Percentiles rank a stretch among this genome's conserved stretches.
Conservation (phyloP, 2,888 invertebrate species). For the Anoncus sp. region DNA sequence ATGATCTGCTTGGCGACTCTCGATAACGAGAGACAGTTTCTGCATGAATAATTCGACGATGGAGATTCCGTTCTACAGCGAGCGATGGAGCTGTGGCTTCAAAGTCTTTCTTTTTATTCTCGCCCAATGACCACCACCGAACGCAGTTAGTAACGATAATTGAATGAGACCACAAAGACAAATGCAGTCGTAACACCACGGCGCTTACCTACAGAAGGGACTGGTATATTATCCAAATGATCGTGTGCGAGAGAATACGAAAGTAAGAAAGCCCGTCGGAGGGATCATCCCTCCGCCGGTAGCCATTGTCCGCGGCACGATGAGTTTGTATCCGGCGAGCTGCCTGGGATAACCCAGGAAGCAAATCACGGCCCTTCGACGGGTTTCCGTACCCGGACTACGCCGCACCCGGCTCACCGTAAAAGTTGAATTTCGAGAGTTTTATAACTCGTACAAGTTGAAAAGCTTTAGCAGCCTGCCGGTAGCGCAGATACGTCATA, state of each 20-base stretch:
- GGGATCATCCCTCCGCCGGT: constrained; percentile 26
- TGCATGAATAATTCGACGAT: neutral
- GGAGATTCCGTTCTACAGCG: neutral
- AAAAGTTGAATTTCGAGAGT: constrained; percentile 48
- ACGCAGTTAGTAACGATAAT: constrained; percentile 37
- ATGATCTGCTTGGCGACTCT: neutral
- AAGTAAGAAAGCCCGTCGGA: constrained; percentile 1
- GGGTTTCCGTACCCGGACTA: constrained; percentile 22
- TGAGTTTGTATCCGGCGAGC: constrained; percentile 36
- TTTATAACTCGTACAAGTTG: constrained; percentile 58
- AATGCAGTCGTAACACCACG: neutral
- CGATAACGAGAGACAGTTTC: neutral
- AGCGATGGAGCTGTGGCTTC: too few relatives aligned
- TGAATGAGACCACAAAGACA: constrained; percentile 3
- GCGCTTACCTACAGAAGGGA: neutral
- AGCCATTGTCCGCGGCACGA: constrained; percentile 46
- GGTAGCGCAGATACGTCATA: constrained; percentile 18
- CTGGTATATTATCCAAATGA: constrained; percentile 31
- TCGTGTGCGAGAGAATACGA: constrained; percentile 21
- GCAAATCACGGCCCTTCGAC: constrained; percentile 30
- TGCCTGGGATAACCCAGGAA: constrained; percentile 44
- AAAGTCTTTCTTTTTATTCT: neutral
- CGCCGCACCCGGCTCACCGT: constrained; percentile 18
- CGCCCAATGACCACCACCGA: constrained; percentile 25
- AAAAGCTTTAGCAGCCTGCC: constrained; percentile 46